Percentiles rank a stretch among this genome's conserved stretches.
Conservation (phyloP, 1,140 invertebrate genomes). For the Penaeus vannamei region DNA sequence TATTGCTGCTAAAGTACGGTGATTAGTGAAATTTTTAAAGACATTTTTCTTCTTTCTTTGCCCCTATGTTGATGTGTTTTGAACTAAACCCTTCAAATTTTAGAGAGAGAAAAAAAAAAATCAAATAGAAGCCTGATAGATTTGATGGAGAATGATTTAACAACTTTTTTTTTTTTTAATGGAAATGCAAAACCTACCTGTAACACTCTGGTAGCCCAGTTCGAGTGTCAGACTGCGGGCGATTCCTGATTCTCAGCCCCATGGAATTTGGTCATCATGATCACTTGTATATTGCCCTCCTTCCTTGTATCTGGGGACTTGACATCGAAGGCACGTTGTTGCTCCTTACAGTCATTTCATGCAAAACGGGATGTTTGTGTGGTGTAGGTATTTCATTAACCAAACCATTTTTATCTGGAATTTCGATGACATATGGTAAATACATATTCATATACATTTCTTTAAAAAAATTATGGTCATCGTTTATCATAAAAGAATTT, state of each 20-base stretch:
- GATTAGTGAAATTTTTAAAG: too few relatives aligned
- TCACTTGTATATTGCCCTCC: conserved; percentile 81
- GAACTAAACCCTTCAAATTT: too few relatives aligned
- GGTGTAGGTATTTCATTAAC: conserved; percentile 55
- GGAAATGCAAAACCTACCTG: conserved; percentile 39
- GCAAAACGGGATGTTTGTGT: conserved; percentile 26
- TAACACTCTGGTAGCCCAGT: conserved; percentile 77
- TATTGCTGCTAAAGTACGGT: too few relatives aligned
- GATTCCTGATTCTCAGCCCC: conserved; percentile 86
- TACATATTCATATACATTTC: conserved; percentile 3
- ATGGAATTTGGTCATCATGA: conserved; percentile 91
- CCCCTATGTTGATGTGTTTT: too few relatives aligned
- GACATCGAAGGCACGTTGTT: conserved; percentile 22
- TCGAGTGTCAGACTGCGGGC: conserved; percentile 90
- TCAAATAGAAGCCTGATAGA: too few relatives aligned
- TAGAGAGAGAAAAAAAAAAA: too few relatives aligned
- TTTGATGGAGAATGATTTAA: too few relatives aligned
- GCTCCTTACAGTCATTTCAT: conserved; percentile 51
- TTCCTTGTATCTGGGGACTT: conserved; percentile 34
- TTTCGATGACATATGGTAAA: conserved; percentile 69
- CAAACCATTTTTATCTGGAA: background rate
- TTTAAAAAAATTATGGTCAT: conserved; percentile 2
- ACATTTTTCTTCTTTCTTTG: too few relatives aligned
- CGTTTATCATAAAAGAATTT: background rate
- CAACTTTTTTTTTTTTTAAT: too few relatives aligned